Conservation (phyloP, 2,888 invertebrate species). For the Scaptomyza polygonia region DNA sequence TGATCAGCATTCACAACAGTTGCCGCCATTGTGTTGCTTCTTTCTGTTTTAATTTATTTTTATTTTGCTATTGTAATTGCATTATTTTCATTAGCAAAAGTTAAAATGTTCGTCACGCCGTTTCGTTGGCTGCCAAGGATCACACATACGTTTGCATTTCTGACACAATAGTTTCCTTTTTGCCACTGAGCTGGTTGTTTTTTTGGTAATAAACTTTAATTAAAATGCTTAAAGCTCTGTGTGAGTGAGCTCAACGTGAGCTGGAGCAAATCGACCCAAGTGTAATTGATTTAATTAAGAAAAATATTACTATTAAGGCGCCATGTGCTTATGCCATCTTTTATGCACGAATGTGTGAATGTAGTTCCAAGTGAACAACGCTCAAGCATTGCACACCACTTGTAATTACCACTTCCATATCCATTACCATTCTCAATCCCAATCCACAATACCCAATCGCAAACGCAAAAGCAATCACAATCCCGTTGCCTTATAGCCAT, state of each 20-base stretch:
- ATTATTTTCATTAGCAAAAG: conserved; percentile 79
- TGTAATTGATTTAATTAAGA: conserved; percentile 72
- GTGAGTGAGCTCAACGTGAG: conserved; percentile 15
- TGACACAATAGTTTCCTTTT: conserved; percentile 43
- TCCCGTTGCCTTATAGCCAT: conserved; percentile 44
- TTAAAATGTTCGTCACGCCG: conserved; percentile 48
- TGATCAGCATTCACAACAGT: conserved; percentile 52
- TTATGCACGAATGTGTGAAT: not conserved
- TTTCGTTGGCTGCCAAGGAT: conserved; percentile 16
- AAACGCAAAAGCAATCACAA: conserved; percentile 7
- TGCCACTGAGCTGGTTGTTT: conserved; percentile 7
- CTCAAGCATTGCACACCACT: conserved; percentile 9
- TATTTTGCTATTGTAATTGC: conserved; percentile 56
- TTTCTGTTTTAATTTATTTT: not conserved
- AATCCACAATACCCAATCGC: conserved; percentile 7
- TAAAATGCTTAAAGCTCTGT: conserved; percentile 54
- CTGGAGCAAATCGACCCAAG: conserved; percentile 43
- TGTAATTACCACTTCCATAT: conserved; percentile 39
- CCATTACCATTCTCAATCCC: conserved; percentile 15
- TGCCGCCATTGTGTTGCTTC: conserved; percentile 7
- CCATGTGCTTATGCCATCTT: conserved; percentile 10
- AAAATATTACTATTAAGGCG: conserved; percentile 51
- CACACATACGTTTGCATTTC: conserved; percentile 59
- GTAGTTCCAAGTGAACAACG: conserved; percentile 10
- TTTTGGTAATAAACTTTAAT: conserved; percentile 68